Conservation (phyloP, 1,140 invertebrate species). For the Zelostemma sp. region DNA sequence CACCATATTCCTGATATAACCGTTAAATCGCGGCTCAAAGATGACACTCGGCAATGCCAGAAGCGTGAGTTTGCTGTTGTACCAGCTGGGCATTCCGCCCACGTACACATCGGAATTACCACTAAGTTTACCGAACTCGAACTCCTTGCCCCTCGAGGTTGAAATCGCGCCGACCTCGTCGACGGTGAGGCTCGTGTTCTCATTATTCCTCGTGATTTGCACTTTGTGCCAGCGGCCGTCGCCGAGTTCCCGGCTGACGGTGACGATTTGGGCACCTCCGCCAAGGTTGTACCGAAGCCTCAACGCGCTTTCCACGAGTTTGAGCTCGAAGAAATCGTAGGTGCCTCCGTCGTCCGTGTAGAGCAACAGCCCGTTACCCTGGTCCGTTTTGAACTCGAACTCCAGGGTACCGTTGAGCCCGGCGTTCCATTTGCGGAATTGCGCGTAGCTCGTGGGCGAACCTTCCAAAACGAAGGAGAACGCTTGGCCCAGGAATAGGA, state of each 20-base stretch:
- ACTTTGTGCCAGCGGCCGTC: slow-evolving; percentile 94
- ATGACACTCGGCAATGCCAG: slow-evolving; percentile 89
- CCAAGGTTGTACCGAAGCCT: slow-evolving; percentile 89
- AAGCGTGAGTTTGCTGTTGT: slow-evolving; percentile 85
- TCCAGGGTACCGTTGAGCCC: slow-evolving; percentile 88
- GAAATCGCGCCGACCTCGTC: slow-evolving; percentile 83
- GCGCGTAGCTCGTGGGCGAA: slow-evolving; percentile 86
- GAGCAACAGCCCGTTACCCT: slow-evolving; percentile 88
- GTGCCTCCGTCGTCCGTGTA: slow-evolving; percentile 95
- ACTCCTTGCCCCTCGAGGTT: slow-evolving; percentile 85
- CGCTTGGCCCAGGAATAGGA: slow-evolving; percentile 43
- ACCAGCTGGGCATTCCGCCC: slow-evolving; percentile 90
- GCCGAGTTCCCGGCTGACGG: slow-evolving; percentile 86
- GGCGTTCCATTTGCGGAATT: slow-evolving; percentile 91
- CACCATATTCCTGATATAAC: slow-evolving; percentile 86
- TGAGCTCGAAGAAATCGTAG: slow-evolving; percentile 95
- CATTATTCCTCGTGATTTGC: slow-evolving; percentile 78
- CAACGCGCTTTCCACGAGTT: slow-evolving; percentile 91
- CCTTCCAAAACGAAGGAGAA: slow-evolving; percentile 83
- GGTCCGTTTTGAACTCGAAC: slow-evolving; percentile 92
- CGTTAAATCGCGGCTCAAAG: slow-evolving; percentile 90
- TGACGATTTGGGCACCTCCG: slow-evolving; percentile 88
- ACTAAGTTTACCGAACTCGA: slow-evolving; percentile 85
- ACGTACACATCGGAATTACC: slow-evolving; percentile 93
- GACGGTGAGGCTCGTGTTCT: slow-evolving; percentile 84